Evolutionary conservation across 1,140 invertebrate genomes (phyloP).

Genomic region (Zaprionus taronus): DNA sequence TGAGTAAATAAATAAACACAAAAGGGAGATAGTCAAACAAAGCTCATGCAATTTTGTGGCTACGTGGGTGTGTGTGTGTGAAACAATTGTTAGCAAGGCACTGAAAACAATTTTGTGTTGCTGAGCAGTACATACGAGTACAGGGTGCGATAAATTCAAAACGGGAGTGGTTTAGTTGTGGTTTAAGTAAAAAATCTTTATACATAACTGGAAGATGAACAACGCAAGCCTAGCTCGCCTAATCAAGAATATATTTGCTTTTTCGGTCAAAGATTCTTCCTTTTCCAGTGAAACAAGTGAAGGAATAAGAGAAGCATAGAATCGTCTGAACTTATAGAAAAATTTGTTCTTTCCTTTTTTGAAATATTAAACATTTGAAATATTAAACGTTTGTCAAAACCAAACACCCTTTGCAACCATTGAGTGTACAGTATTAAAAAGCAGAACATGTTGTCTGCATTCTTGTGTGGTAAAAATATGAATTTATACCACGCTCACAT

Average conservation of each 20-base stretch:
- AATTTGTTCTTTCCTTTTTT: no score
- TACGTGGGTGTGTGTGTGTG: conserved; percentile 29
- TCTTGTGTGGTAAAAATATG: conserved; percentile 6
- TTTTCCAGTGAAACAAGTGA: no score
- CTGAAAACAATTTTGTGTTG: conserved; percentile 16
- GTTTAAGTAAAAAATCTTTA: no score
- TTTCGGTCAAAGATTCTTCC: no score
- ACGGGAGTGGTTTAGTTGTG: no score
- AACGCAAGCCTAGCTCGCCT: no score
- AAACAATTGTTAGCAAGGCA: conserved; percentile 45
- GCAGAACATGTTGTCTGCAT: conserved; percentile 29
- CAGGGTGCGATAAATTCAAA: no score
- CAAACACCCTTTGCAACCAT: not conserved
- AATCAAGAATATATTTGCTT: no score
- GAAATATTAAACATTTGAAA: not conserved
- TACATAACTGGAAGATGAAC: no score
- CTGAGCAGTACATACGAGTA: no score
- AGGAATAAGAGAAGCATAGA: no score
- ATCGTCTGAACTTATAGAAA: no score
- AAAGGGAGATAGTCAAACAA: conserved; percentile 60
- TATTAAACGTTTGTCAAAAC: not conserved
- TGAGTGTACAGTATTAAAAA: not conserved
- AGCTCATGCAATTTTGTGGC: conserved; percentile 22
- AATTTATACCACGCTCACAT: conserved; percentile 27
- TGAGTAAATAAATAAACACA: conserved; percentile 70